Base-by-base conservation (phyloP, 2,113 vertebrate species). In the Balaeniceps rex region DNA sequence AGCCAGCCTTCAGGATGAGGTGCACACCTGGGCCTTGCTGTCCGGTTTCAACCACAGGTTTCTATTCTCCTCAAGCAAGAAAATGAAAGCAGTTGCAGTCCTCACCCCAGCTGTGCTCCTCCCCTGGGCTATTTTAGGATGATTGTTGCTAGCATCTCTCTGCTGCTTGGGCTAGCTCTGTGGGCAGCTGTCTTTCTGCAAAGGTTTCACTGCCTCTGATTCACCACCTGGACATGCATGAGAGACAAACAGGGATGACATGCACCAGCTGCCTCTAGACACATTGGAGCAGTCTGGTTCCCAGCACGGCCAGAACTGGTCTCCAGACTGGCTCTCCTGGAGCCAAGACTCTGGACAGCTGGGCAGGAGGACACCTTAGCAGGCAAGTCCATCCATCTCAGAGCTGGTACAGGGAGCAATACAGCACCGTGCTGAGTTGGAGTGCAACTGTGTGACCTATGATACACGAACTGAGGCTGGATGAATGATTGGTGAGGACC, bases 11-110 rank as follows among this genome's bases (percentile, higher is more conserved):
- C 54, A 91, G 69, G 12, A 64, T 10, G 29, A 58, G n/a, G 2
- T 42, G 64, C 23, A 52, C 77, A 94, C 69, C 80, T 93, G 89
- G 55, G 8, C 42, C 61, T 75, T 44, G 33, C n/a, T 40, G 2
- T 31, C 60, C n/a, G 13, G 72, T 95, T 97, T 95, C 91, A 92
- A 58, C 83, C 69, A 88, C 76, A 82, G 31, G 55, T 81, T 94
- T 94, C 95, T 94, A 6, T 90, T 92, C 83, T 88, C 22, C 71
- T 90, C 64, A 66, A 65, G 34, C 12, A 81, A 88, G 54, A 83
- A 90, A 91, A 87, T 10, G 11, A 88, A 88, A 87, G 31, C 47
- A 87, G 71, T 26, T 9, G 42, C 15, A 4, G 7, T 49, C 19
- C 22, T 38, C 36, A 24, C 14, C 15, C 17, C 22, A 87, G 58